phyloP scores from a whole-genome alignment of 2,797 vertebrate genomes.

The Cryptoblepharus egeriae region DNA sequence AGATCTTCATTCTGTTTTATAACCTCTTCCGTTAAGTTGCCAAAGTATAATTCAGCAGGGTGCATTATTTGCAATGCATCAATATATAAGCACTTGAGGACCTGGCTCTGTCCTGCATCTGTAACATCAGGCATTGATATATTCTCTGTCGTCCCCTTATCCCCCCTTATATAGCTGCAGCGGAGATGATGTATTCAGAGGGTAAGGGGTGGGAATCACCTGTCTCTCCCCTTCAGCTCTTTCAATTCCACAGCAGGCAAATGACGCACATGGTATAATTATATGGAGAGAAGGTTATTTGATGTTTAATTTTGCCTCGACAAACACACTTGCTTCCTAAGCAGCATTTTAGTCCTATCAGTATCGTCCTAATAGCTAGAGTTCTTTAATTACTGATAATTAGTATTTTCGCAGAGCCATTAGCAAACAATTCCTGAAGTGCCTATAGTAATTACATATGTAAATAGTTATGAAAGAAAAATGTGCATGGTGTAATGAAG shows the following conservation, averaged over 20 bases:
- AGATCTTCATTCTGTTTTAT: conserved; percentile 13
- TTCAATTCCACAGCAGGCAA: conserved; percentile 53
- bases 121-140: background rate
- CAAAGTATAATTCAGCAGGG: conserved; percentile 36
- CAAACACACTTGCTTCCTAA: conserved; percentile 73
- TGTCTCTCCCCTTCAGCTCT: conserved; percentile 52
- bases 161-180: fast-evolving
- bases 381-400: conserved; percentile 88
- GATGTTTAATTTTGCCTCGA: conserved; percentile 61
- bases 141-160: conserved; percentile 16
- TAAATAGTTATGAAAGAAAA: conserved; percentile 81
- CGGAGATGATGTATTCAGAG: background rate
- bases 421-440: conserved; percentile 82
- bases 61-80: conserved; percentile 21
- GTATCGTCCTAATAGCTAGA: conserved; percentile 79
- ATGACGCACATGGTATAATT: conserved; percentile 69
- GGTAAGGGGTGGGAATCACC: conserved; percentile 17
- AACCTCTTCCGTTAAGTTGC: conserved; percentile 38
- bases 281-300: conserved; percentile 66
- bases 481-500: conserved; percentile 60
- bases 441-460: conserved; percentile 85
- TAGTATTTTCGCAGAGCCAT: conserved; percentile 88
- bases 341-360: conserved; percentile 77
- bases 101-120: background rate
- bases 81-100: conserved; percentile 6